Evolutionary conservation across 2,888 invertebrate genomes (phyloP).

Genomic region (Scaeva pyrastri): DNA sequence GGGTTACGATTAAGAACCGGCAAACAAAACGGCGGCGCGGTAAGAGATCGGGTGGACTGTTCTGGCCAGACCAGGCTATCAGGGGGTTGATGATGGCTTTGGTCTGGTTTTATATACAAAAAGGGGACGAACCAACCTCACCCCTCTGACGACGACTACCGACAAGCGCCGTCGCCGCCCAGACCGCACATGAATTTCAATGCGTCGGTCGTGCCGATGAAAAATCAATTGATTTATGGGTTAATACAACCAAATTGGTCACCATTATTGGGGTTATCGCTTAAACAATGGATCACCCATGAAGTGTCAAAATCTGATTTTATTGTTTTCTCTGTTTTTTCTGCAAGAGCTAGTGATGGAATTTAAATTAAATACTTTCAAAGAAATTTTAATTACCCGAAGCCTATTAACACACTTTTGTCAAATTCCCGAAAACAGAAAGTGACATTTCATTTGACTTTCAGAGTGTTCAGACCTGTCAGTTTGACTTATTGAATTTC

Average conservation of each 20-base stretch:
- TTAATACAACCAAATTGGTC: constrained; percentile 45
- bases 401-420: not conserved
- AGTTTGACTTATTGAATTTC: not conserved
- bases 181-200: constrained; percentile 49
- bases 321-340: constrained; percentile 13
- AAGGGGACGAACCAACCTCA: not conserved
- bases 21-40: not conserved
- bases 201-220: constrained; percentile 43
- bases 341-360: not conserved
- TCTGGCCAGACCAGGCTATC: no score
- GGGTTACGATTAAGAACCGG: constrained; percentile 19
- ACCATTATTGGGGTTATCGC: constrained; percentile 40
- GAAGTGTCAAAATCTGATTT: constrained; percentile 47
- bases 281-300: constrained; percentile 21
- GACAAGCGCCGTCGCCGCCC: not conserved
- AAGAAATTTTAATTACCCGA: constrained; percentile 45
- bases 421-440: not conserved
- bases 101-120: not conserved
- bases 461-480: constrained; percentile 4
- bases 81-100: not conserved
- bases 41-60: not conserved
- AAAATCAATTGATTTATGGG: constrained; percentile 63
- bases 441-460: constrained; percentile 4
- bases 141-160: no score
- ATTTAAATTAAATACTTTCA: constrained; percentile 39